Conservation (phyloP, 2,888 invertebrate species). For the Mythimna loreyi region DNA sequence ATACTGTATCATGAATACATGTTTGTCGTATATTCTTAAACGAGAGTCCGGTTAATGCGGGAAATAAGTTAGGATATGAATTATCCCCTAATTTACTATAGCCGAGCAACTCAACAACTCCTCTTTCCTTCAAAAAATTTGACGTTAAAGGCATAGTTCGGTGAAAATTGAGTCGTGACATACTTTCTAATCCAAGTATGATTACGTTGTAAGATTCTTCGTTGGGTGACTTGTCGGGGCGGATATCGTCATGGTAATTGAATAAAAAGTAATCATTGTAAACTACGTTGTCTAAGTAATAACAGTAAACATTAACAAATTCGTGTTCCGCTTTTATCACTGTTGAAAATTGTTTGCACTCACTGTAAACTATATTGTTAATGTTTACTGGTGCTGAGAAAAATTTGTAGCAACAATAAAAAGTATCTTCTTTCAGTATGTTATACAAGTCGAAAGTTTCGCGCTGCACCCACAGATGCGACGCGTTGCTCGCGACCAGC, state of each 20-base stretch:
- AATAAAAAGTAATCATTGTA: conserved; percentile 68
- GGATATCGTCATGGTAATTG: conserved; percentile 14
- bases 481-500: conserved; percentile 62
- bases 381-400: conserved; percentile 56
- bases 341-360: conserved; percentile 64
- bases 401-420: conserved; percentile 67
- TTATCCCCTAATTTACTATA: conserved; percentile 98
- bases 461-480: conserved; percentile 68
- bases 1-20: conserved; percentile 90
- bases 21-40: conserved; percentile 90
- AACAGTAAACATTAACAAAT: conserved; percentile 87
- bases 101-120: conserved; percentile 94
- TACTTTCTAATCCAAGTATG: conserved; percentile 95
- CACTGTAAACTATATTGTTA: conserved; percentile 58
- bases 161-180: conserved; percentile 95
- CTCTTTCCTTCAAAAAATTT: conserved; percentile 89
- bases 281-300: conserved; percentile 86
- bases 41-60: conserved; percentile 93
- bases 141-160: conserved; percentile 94
- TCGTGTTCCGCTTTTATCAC: conserved; percentile 61
- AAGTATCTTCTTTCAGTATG: conserved; percentile 43
- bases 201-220: conserved; percentile 91
- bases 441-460: conserved; percentile 55
- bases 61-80: conserved; percentile 96
- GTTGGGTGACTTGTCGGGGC: conserved; percentile 3